These are phyloP conservation scores for Poecilia picta DNA, from an alignment of 2,797 vertebrate genomes.

Conservation along the genomic window DNA sequence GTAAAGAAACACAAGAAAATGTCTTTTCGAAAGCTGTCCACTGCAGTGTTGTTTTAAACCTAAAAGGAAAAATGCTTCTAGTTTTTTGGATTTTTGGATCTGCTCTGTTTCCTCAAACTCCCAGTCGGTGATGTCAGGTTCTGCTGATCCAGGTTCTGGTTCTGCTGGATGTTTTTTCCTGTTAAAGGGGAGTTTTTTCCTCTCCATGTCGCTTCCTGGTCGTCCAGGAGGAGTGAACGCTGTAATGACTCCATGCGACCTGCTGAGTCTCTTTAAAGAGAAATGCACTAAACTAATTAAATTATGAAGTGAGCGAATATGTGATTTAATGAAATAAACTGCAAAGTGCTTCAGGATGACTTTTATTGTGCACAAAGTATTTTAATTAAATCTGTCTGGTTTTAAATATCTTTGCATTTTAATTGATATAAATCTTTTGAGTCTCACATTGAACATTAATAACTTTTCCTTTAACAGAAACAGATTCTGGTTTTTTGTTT, in stretches of 20 bases:
- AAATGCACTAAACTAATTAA: neutral
- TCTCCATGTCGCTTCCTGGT: no score
- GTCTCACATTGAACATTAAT: no score
- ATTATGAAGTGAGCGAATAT: neutral
- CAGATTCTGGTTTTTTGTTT: neutral
- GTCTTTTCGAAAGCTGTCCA: no score
- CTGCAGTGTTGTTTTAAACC: no score
- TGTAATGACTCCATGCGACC: no score
- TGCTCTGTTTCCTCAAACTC: no score
- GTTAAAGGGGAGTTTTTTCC: no score
- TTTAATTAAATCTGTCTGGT: neutral
- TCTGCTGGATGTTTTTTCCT: neutral
- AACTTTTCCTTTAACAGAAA: neutral
- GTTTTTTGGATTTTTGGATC: no score
- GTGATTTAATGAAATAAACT: neutral
- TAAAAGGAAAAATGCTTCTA: no score
- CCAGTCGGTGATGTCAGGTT: no score
- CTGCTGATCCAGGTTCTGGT: neutral
- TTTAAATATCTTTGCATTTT: neutral
- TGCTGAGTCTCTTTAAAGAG: neutral
- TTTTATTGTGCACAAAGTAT: neutral
- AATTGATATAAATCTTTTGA: neutral
- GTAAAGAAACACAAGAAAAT: no score
- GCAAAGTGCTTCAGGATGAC: neutral
- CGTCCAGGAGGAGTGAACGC: no score